phyloP scores from a whole-genome alignment of 1,140 invertebrate genomes.

The Capitella teleta region DNA sequence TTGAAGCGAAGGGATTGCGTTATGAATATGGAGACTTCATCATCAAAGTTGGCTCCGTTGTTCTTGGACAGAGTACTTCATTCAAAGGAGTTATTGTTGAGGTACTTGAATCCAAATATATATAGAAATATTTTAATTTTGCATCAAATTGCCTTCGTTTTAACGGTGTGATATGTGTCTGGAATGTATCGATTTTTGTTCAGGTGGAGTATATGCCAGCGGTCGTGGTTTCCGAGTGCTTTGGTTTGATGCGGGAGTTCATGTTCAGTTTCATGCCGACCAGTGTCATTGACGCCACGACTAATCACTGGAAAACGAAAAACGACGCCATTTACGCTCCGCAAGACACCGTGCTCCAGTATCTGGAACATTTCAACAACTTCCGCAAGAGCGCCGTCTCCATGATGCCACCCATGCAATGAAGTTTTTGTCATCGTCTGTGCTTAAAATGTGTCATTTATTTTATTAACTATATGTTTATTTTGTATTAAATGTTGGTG shows the following conservation, averaged over 20 bases:
- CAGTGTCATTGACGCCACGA: slow-evolving; percentile 45
- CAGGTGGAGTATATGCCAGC: slow-evolving; percentile 87
- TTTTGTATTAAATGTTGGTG: too few relatives aligned
- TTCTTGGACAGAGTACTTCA: slow-evolving; percentile 65
- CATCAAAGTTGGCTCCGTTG: slow-evolving; percentile 84
- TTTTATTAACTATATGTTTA: too few relatives aligned
- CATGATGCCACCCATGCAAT: too few relatives aligned
- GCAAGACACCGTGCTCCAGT: slow-evolving; percentile 83
- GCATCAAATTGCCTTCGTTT: too few relatives aligned
- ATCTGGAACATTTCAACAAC: slow-evolving; percentile 84
- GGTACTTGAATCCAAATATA: slow-evolving; percentile 43
- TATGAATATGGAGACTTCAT: slow-evolving; percentile 90
- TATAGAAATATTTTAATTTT: not conserved
- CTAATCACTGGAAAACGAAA: slow-evolving; percentile 50
- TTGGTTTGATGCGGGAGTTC: slow-evolving; percentile 84
- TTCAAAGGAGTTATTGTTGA: slow-evolving; percentile 91
- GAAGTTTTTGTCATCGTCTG: too few relatives aligned
- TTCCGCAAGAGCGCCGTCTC: slow-evolving; percentile 44
- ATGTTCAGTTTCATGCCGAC: slow-evolving; percentile 80
- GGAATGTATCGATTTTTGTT: slow-evolving; percentile 16
- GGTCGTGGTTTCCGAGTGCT: slow-evolving; percentile 71
- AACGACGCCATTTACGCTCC: slow-evolving; percentile 71
- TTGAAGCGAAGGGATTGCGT: slow-evolving; percentile 82
- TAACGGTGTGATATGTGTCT: too few relatives aligned
- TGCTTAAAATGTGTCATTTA: too few relatives aligned